Evolutionary conservation across 2,113 vertebrate species (phyloP).

Genomic region (Patagioenas fasciata): DNA sequence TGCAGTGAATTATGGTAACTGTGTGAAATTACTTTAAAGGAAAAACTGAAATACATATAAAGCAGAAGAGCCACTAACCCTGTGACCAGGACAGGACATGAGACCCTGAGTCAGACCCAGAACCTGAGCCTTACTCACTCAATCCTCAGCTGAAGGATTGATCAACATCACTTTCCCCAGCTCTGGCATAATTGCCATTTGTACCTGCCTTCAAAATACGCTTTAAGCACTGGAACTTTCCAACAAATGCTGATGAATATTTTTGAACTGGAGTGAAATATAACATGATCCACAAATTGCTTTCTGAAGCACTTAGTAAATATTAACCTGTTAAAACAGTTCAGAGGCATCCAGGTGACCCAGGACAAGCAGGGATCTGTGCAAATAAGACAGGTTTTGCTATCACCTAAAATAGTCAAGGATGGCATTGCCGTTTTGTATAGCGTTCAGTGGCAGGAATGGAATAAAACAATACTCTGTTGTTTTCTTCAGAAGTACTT

Average conservation of each 20-base stretch:
- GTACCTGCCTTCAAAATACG: not conserved
- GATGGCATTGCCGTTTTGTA: not conserved
- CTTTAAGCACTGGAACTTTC: not conserved
- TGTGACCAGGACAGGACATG: not conserved
- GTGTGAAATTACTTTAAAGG: not conserved
- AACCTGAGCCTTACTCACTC: not conserved
- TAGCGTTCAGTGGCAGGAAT: not conserved
- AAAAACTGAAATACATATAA: no score
- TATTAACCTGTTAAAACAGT: not conserved
- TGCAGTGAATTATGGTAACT: not conserved
- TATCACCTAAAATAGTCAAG: not conserved
- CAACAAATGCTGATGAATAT: not conserved
- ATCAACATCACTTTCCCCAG: not conserved
- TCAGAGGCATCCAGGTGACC: not conserved
- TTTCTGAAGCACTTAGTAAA: not conserved
- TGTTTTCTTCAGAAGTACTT: not conserved
- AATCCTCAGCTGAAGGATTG: not conserved
- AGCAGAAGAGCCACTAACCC: not conserved
- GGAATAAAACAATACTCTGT: not conserved
- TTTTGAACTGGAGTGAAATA: not conserved
- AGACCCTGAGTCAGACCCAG: not conserved
- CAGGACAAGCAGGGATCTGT: not conserved
- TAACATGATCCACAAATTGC: not conserved
- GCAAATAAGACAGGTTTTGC: not conserved
- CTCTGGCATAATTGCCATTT: not conserved